These are phyloP conservation scores for Hafferia zeledoni DNA, from an alignment of 2,797 vertebrate genomes.

Conservation along the genomic window DNA sequence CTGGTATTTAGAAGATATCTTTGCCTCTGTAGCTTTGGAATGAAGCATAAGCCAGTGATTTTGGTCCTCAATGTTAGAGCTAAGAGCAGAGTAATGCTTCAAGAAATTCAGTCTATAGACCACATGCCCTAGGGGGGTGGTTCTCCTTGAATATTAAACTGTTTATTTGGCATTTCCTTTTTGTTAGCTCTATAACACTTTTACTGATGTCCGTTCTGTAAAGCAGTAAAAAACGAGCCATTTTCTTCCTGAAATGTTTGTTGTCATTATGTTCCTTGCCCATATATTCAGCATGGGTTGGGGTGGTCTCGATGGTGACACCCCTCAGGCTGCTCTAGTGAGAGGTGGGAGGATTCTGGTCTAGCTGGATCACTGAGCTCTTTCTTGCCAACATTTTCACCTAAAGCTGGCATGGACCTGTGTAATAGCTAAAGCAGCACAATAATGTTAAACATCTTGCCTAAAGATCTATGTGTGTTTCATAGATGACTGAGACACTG, in stretches of 20 bases:
- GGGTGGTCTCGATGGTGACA: neutral
- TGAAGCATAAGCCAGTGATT: neutral
- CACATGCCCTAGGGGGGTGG: fast-evolving
- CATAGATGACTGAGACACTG: neutral
- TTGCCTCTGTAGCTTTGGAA: neutral
- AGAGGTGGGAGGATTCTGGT: neutral
- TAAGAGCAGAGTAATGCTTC: neutral
- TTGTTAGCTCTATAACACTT: neutral
- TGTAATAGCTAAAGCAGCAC: neutral
- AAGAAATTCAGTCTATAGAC: neutral
- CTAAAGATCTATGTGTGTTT: neutral
- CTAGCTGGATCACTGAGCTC: neutral
- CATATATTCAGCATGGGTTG: neutral
- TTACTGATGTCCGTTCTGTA: fast-evolving
- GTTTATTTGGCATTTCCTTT: neutral
- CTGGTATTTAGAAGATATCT: neutral
- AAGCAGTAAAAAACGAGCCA: neutral
- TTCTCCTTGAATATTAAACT: neutral
- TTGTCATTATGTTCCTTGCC: neutral
- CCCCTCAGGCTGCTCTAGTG: neutral
- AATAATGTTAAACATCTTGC: neutral
- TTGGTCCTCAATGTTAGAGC: fast-evolving
- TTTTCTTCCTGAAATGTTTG: neutral
- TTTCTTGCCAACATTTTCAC: neutral
- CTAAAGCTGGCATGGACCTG: neutral